Conservation (phyloP, 92 coral and sea anemone genomes). For the Porites cylindrica region DNA sequence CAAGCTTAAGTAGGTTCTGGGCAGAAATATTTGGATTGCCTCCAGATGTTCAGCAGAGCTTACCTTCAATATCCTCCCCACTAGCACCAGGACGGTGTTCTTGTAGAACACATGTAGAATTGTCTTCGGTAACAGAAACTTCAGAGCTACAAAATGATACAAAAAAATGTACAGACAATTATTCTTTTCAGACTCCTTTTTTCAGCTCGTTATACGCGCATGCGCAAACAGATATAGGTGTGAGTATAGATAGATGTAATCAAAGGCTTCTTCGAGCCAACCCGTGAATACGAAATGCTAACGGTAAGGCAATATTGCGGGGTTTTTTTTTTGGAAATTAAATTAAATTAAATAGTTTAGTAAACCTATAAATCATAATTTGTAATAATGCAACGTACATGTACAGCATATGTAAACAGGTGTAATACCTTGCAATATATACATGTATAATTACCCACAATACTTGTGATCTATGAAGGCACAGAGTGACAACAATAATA, state of each 20-base stretch:
- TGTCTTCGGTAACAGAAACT: constrained; percentile 11
- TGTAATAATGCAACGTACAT: constrained; percentile 13
- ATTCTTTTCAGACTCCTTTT: constrained; percentile 17
- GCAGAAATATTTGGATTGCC: constrained; percentile 11
- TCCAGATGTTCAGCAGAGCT: constrained; percentile 13
- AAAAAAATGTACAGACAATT: constrained; percentile 5
- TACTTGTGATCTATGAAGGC: constrained; percentile 8
- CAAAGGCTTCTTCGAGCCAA: constrained; percentile 2
- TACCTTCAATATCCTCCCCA: constrained; percentile 19
- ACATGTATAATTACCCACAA: constrained; percentile 15
- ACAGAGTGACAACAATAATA: constrained; percentile 15
- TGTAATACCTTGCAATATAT: constrained; percentile 17
- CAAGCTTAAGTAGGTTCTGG: constrained; percentile 19
- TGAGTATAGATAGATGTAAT: constrained; percentile 11
- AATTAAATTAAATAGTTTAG: constrained; percentile 6
- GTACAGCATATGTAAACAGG: constrained; percentile 19
- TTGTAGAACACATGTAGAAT: constrained; percentile 17
- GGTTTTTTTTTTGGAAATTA: not conserved
- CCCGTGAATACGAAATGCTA: constrained; percentile 14
- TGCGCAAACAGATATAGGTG: constrained; percentile 9
- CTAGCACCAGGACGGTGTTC: constrained; percentile 19
- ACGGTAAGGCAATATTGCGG: constrained; percentile 3
- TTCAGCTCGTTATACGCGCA: constrained; percentile 6
- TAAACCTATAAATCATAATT: constrained; percentile 10
- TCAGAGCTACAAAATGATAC: constrained; percentile 12